These are phyloP conservation scores for Peromyscus leucopus DNA, from an alignment of 2,113 vertebrate genomes.

Conservation along the genomic window DNA sequence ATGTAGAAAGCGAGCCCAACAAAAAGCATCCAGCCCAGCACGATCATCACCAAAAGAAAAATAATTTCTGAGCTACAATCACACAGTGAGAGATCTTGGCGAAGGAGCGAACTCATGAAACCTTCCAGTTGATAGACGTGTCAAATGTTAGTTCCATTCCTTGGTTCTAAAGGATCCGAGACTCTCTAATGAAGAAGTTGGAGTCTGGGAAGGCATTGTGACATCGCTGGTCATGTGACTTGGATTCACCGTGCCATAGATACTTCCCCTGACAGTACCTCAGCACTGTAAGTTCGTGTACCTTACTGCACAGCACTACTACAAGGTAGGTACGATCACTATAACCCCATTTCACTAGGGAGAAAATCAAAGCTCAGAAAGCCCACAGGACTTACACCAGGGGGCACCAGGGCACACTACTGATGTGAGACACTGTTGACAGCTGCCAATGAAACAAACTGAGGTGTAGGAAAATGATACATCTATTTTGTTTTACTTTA, in stretches of 20 bases:
- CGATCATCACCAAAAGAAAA: constrained; percentile 73
- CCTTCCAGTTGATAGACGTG: constrained; percentile 47
- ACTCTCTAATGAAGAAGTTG: constrained; percentile 17
- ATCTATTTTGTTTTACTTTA: neutral
- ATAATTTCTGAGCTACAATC: constrained; percentile 46
- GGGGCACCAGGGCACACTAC: neutral
- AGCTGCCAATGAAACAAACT: neutral
- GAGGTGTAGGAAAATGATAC: neutral
- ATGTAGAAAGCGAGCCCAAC: constrained; percentile 78
- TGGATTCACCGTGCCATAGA: neutral
- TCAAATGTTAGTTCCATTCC: constrained; percentile 62
- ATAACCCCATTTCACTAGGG: neutral
- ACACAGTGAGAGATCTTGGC: constrained; percentile 55
- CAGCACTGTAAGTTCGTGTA: neutral
- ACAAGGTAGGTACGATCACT: neutral
- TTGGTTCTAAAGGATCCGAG: constrained; percentile 49
- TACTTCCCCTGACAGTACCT: neutral
- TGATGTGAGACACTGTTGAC: neutral
- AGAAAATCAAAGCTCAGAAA: neutral
- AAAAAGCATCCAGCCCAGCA: constrained; percentile 82
- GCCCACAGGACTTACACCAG: neutral
- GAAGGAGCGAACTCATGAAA: constrained; percentile 61
- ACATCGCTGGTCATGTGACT: constrained; percentile 59
- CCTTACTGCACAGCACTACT: neutral
- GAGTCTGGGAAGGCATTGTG: constrained; percentile 68